Conservation (phyloP, 2,113 vertebrate genomes). For the Patagioenas fasciata region DNA sequence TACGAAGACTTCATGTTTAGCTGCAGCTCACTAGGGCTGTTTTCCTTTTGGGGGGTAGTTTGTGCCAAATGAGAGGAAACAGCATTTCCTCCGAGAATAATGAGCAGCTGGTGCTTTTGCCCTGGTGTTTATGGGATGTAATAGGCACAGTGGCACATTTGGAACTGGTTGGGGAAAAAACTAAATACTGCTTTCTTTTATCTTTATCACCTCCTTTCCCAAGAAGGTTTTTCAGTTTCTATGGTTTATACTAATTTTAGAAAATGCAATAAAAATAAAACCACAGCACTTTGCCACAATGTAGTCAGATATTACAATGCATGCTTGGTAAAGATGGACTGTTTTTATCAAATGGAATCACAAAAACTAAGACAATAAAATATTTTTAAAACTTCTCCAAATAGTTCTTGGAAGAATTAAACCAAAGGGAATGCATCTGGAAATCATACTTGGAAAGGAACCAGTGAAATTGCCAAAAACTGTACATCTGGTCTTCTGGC, state of each 20-base stretch:
- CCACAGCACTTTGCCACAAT: conserved; percentile 27
- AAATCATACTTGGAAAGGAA: conserved; percentile 40
- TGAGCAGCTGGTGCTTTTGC: conserved; percentile 75
- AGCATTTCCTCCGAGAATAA: conserved; percentile 70
- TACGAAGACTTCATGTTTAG: conserved; percentile 44
- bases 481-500: conserved; percentile 40
- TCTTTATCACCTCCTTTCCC: conserved; percentile 73
- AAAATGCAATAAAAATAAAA: conserved; percentile 66
- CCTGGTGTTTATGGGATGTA: conserved; percentile 74
- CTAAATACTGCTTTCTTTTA: conserved; percentile 75
- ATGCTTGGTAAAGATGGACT: conserved; percentile 53
- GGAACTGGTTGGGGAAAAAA: conserved; percentile 72
- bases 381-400: conserved; percentile 51
- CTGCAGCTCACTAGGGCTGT: conserved; percentile 54
- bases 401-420: conserved; percentile 67
- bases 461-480: conserved; percentile 52
- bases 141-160: conserved; percentile 76
- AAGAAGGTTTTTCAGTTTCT: conserved; percentile 69
- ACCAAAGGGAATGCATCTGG: conserved; percentile 70
- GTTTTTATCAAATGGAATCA: conserved; percentile 63
- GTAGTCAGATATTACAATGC: conserved; percentile 32
- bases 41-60: conserved; percentile 65
- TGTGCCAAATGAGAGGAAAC: conserved; percentile 74
- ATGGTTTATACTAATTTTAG: conserved; percentile 75
- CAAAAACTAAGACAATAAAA: conserved; percentile 58